Evolutionary conservation across 2,888 invertebrate genomes (phyloP).

Genomic region (Nymphalis polychloros): DNA sequence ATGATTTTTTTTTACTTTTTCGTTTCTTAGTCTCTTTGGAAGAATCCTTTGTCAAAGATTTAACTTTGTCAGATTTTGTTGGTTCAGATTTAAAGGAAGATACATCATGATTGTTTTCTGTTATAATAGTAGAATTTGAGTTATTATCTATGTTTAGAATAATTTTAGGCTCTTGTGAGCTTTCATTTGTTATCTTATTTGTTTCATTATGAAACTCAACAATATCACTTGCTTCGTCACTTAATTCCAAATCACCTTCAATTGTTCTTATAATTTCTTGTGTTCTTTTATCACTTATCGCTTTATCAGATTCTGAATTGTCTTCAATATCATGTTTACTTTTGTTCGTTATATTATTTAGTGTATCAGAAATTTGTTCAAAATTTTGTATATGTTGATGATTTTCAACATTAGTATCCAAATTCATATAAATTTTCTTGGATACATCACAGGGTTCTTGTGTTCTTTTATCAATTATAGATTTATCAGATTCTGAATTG

Average conservation of each 20-base stretch:
- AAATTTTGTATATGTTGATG: not conserved
- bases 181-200: not conserved
- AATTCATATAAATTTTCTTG: not conserved
- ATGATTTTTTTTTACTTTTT: conserved; percentile 47
- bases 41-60: conserved; percentile 20
- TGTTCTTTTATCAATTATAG: conserved; percentile 10
- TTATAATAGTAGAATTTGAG: not conserved
- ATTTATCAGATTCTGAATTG: not conserved
- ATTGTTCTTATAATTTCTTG: conserved; percentile 49
- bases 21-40: conserved; percentile 44
- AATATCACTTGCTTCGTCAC: conserved; percentile 66
- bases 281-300: conserved; percentile 11
- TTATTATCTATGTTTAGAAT: not conserved
- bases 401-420: not conserved
- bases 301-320: not conserved
- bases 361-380: not conserved
- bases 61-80: conserved; percentile 1
- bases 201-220: conserved; percentile 34
- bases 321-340: not conserved
- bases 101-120: not conserved
- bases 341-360: not conserved
- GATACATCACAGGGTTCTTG: conserved; percentile 9
- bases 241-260: conserved; percentile 68
- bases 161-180: not conserved
- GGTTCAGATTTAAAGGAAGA: not conserved